Percentiles rank a stretch among this genome's conserved stretches.
Evolutionary conservation across 2,888 invertebrate species (phyloP).

Genomic region (Ophraella communa): DNA sequence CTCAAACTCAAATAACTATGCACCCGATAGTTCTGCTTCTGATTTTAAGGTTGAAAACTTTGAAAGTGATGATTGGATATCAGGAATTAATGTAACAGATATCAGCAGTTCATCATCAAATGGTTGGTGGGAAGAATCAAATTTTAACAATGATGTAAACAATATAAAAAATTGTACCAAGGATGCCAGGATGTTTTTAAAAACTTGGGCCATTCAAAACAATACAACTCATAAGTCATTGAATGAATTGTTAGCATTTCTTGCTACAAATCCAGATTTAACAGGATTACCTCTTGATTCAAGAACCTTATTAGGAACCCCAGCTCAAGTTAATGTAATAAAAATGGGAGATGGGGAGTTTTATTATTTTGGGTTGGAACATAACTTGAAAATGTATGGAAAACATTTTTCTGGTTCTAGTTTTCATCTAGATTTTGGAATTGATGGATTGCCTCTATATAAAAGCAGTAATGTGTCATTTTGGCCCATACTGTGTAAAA

Average conservation of each 20-base stretch:
- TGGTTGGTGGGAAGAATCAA: not conserved
- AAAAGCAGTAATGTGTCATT: not conserved
- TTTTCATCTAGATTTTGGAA: not conserved
- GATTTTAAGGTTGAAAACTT: no score
- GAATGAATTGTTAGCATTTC: not conserved
- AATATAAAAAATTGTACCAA: not conserved
- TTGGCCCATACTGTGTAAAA: not conserved
- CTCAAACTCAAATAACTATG: no score
- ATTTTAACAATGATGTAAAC: not conserved
- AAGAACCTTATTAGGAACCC: not conserved
- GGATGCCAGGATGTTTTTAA: not conserved
- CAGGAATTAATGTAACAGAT: not conserved
- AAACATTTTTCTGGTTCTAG: not conserved
- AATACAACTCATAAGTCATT: not conserved
- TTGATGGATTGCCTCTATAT: not conserved
- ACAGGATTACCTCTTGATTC: not conserved
- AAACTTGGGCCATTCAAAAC: not conserved
- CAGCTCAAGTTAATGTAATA: not conserved
- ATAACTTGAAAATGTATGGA: not conserved
- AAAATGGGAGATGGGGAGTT: not conserved
- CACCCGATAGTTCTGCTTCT: no score
- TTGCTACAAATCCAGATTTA: not conserved
- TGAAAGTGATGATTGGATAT: not conserved
- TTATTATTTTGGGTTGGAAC: not conserved
- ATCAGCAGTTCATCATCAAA: not conserved